These are phyloP conservation scores for Dyspetes luteomarginatus DNA, from an alignment of 2,888 invertebrate genomes.

Conservation along the genomic window DNA sequence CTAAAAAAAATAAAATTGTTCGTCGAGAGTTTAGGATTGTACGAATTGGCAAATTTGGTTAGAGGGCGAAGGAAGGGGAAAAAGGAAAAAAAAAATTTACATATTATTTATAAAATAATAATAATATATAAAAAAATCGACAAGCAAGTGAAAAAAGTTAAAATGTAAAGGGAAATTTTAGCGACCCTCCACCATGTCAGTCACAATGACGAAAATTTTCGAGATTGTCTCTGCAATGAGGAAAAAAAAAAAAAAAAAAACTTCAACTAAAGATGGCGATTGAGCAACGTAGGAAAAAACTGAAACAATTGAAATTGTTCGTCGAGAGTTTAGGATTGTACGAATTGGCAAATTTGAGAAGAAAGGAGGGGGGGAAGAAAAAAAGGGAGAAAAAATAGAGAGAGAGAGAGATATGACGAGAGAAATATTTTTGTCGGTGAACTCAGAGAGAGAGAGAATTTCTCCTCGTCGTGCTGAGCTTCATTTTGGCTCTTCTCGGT, in stretches of 20 bases:
- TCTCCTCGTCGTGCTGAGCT: not conserved
- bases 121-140: too few relatives aligned
- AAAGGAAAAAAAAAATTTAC: not conserved
- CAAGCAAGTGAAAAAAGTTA: too few relatives aligned
- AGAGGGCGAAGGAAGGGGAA: not conserved
- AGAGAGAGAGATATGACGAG: conserved; percentile 18
- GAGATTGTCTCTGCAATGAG: not conserved
- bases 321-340: not conserved
- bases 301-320: conserved; percentile 1
- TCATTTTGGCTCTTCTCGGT: not conserved
- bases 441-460: conserved; percentile 21
- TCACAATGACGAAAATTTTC: conserved; percentile 11
- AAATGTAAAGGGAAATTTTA: too few relatives aligned
- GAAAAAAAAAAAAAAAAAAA: not conserved
- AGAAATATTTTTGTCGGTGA: conserved; percentile 58
- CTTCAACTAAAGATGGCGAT: not conserved
- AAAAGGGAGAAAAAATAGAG: not conserved
- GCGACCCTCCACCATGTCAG: not conserved
- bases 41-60: conserved; percentile 20
- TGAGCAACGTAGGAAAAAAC: not conserved
- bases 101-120: too few relatives aligned
- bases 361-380: not conserved
- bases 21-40: not conserved
- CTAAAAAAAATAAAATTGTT: not conserved
- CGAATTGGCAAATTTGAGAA: conserved; percentile 19